These are phyloP conservation scores for Venustoraphidia nigricollis DNA, from an alignment of 2,888 invertebrate genomes.

Conservation along the genomic window DNA sequence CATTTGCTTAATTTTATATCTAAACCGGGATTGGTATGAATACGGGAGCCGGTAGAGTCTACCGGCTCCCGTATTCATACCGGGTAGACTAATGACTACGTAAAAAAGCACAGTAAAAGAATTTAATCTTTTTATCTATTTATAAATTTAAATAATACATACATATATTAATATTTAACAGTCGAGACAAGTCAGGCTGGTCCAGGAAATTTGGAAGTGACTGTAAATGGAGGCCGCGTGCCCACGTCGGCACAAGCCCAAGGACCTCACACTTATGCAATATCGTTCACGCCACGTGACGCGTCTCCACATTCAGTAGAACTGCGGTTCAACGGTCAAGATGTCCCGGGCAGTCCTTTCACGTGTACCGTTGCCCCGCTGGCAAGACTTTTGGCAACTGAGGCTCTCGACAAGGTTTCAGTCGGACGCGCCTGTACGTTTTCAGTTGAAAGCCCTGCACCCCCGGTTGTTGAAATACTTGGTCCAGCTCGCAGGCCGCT, in stretches of 20 bases:
- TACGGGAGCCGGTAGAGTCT: no score
- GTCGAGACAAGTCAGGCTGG: conserved; percentile 98
- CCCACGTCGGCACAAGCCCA: conserved; percentile 94
- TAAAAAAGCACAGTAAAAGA: background rate
- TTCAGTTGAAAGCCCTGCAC: conserved; percentile 70
- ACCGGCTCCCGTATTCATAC: no score
- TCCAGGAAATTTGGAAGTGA: conserved; percentile 95
- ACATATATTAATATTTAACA: conserved; percentile 21
- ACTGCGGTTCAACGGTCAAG: conserved; percentile 88
- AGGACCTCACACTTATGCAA: conserved; percentile 90
- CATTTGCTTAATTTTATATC: no score
- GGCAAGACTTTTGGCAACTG: conserved; percentile 61
- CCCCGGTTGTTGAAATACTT: conserved; percentile 66
- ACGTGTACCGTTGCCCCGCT: conserved; percentile 65
- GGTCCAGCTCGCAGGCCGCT: conserved; percentile 58
- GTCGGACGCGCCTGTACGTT: conserved; percentile 74
- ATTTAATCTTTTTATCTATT: background rate
- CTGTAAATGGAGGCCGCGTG: conserved; percentile 93
- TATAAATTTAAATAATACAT: background rate
- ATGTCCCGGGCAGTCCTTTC: conserved; percentile 85
- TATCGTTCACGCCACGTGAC: conserved; percentile 91
- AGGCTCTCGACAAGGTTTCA: conserved; percentile 78
- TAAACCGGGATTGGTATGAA: no score
- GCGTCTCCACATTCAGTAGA: conserved; percentile 86
- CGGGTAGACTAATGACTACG: background rate